Evolutionary conservation across 2,797 vertebrate genomes (phyloP).

Genomic region (Coranthus polyacanthus): DNA sequence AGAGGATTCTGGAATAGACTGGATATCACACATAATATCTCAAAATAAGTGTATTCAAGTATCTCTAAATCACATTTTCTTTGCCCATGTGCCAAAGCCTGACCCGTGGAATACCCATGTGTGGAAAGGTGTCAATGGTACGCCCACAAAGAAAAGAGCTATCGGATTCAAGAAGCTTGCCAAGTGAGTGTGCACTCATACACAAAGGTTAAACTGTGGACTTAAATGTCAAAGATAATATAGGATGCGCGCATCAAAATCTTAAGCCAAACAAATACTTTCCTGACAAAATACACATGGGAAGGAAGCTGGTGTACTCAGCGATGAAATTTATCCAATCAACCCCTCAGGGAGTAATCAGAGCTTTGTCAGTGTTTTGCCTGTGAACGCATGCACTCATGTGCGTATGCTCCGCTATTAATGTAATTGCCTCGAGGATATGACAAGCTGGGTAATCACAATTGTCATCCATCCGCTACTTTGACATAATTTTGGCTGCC

Average conservation of each 20-base stretch:
- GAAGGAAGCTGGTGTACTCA: conserved; percentile 50
- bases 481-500: conserved; percentile 25
- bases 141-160: conserved; percentile 95
- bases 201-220: neutral
- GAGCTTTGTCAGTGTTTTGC: conserved; percentile 54
- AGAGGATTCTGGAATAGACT: neutral
- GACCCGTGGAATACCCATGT: conserved; percentile 96
- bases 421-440: conserved; percentile 78
- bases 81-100: conserved; percentile 74
- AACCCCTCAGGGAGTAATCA: conserved; percentile 80
- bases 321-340: conserved; percentile 75
- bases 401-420: conserved; percentile 67
- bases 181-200: conserved; percentile 87
- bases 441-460: conserved; percentile 75
- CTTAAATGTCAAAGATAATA: conserved; percentile 42
- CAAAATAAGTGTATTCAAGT: neutral
- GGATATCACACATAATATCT: conserved; percentile 2
- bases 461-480: conserved; percentile 65
- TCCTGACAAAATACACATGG: conserved; percentile 50
- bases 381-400: conserved; percentile 33
- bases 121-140: conserved; percentile 97
- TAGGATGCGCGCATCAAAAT: conserved; percentile 18
- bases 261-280: conserved; percentile 27
- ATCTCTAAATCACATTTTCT: conserved; percentile 5
- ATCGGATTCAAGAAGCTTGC: conserved; percentile 99